A percentile compares a stretch with the other conserved stretches of the same genome.
Evolutionary conservation across 1,140 invertebrate species (phyloP).

Genomic region (Neodiprion fabricii): DNA sequence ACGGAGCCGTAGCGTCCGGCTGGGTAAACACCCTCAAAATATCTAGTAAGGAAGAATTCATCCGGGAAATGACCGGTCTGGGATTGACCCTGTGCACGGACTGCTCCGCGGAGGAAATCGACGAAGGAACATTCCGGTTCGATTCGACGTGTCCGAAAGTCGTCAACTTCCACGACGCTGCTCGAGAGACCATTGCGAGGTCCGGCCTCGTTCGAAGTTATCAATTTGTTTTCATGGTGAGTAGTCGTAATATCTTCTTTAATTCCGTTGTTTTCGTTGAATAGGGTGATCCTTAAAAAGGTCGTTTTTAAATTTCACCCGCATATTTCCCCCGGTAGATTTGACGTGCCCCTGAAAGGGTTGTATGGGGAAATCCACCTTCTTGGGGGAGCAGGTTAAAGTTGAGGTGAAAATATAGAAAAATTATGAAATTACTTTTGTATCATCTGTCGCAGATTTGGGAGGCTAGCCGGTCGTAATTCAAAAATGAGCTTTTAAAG

Average conservation of each 20-base stretch:
- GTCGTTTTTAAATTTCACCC: too few species aligned
- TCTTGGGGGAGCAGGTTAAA: too few species aligned
- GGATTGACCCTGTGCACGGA: conserved; percentile 35
- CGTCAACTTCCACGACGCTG: conserved; percentile 69
- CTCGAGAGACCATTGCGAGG: conserved; percentile 63
- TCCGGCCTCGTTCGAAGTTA: conserved; percentile 67
- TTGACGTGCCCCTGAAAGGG: too few species aligned
- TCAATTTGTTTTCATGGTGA: conserved; percentile 69
- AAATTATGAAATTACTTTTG: too few species aligned
- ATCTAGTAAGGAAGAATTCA: conserved; percentile 39
- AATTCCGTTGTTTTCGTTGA: not conserved
- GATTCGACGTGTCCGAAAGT: conserved; percentile 77
- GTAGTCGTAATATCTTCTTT: conserved; percentile 12
- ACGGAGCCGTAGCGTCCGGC: conserved; percentile 70
- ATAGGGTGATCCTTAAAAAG: too few species aligned
- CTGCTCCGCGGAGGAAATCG: conserved; percentile 28
- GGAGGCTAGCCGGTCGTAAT: too few species aligned
- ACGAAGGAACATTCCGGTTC: conserved; percentile 46
- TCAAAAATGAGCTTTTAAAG: too few species aligned
- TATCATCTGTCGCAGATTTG: too few species aligned
- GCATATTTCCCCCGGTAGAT: too few species aligned
- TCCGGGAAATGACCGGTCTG: conserved; percentile 47
- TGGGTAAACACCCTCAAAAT: conserved; percentile 77
- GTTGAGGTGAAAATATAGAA: too few species aligned
- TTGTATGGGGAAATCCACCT: too few species aligned